phyloP scores from a whole-genome alignment of 2,113 vertebrate genomes.

The Dascyllus trimaculatus region DNA sequence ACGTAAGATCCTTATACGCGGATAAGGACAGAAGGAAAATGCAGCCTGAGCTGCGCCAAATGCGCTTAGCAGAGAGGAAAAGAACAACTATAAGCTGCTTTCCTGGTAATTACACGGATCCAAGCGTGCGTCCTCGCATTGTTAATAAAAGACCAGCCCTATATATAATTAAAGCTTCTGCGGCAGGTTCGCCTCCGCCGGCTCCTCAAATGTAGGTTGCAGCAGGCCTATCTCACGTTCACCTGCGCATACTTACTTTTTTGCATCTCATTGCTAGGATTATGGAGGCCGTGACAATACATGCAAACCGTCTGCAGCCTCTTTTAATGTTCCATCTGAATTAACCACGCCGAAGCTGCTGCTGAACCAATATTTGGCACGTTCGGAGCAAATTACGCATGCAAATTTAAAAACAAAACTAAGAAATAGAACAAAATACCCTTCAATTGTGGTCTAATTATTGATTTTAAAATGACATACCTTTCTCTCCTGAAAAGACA shows the following conservation, averaged over 20 bases:
- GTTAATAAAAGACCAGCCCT: constrained; percentile 82
- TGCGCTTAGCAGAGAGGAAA: constrained; percentile 83
- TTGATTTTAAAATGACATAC: constrained; percentile 44
- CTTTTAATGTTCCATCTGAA: neutral
- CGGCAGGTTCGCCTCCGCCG: constrained; percentile 60
- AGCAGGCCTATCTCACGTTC: constrained; percentile 59
- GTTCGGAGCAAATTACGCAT: neutral
- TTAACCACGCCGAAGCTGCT: neutral
- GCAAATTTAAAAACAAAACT: neutral
- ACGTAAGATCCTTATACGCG: constrained; percentile 75
- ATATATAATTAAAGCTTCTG: constrained; percentile 81
- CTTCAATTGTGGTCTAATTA: neutral
- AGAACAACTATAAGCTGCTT: constrained; percentile 81
- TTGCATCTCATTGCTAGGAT: constrained; percentile 1
- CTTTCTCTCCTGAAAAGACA: constrained; percentile 62
- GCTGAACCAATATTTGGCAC: neutral
- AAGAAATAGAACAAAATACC: too few relatives aligned
- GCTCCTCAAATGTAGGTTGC: constrained; percentile 50
- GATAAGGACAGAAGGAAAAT: constrained; percentile 82
- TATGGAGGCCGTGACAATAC: neutral
- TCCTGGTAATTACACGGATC: constrained; percentile 86
- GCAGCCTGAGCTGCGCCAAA: constrained; percentile 77
- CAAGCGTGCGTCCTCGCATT: constrained; percentile 71
- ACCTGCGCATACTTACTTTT: constrained; percentile 54
- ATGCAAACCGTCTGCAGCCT: neutral